A percentile compares a stretch with the other conserved stretches of the same genome.
Conservation (phyloP, 2,113 vertebrate genomes). For the Melozone crissalis region DNA sequence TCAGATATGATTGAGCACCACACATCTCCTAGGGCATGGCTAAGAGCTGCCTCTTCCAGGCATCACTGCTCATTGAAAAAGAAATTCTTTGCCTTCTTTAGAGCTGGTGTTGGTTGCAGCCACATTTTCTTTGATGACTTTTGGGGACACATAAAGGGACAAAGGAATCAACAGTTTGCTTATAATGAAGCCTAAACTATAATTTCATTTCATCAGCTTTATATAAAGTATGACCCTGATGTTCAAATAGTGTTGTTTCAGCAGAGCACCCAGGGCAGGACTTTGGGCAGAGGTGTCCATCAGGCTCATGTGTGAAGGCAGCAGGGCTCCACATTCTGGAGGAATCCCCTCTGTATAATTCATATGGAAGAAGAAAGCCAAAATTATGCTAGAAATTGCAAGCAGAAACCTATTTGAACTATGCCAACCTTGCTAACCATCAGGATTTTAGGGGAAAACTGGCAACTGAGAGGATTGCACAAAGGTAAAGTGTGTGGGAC, state of each 20-base stretch:
- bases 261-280: not conserved
- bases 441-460: not conserved
- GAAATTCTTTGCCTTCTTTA: not conserved
- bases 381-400: not conserved
- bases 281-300: not conserved
- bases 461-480: not conserved
- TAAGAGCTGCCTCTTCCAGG: not conserved
- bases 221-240: not conserved
- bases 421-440: not conserved
- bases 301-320: fast-evolving
- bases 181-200: not conserved
- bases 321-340: not conserved
- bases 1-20: not conserved
- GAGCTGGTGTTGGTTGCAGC: not conserved
- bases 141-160: not conserved
- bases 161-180: not conserved
- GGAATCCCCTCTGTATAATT: not conserved
- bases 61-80: not conserved
- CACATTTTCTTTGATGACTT: not conserved
- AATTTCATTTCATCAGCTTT: not conserved
- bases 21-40: not conserved
- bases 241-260: not conserved
- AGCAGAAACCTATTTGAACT: not conserved
- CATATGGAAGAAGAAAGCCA: not conserved
- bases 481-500: not conserved